A percentile compares a stretch with the other conserved stretches of the same genome.
Evolutionary conservation across 2,888 invertebrate genomes (phyloP).

Genomic region (Hemistola chrysoprasaria): DNA sequence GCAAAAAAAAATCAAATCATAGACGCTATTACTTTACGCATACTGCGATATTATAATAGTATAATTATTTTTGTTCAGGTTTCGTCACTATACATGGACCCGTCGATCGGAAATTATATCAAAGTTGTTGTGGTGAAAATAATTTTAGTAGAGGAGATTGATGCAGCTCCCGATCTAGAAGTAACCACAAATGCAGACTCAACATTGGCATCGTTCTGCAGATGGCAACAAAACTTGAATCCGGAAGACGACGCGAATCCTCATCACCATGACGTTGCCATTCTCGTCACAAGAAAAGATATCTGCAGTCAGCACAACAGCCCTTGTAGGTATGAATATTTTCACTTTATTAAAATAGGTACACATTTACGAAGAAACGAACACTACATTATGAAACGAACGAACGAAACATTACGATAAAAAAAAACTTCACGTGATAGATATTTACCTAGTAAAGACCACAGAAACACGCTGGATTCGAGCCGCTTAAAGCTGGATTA

Average conservation of each 20-base stretch:
- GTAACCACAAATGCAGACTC: slow-evolving; percentile 91
- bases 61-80: slow-evolving; percentile 63
- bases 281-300: slow-evolving; percentile 90
- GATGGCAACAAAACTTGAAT: slow-evolving; percentile 90
- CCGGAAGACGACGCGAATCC: slow-evolving; percentile 90
- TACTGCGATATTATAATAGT: not conserved
- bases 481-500: too few species aligned
- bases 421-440: too few species aligned
- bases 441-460: too few species aligned
- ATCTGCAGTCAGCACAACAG: slow-evolving; percentile 84
- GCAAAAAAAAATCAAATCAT: slow-evolving; percentile 7
- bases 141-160: slow-evolving; percentile 87
- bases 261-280: slow-evolving; percentile 94
- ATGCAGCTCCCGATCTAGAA: slow-evolving; percentile 84
- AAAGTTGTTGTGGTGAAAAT: slow-evolving; percentile 95
- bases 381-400: too few species aligned
- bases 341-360: not conserved
- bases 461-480: too few species aligned
- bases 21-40: not conserved
- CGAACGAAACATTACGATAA: too few species aligned
- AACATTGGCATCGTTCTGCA: slow-evolving; percentile 92
- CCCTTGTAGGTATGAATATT: slow-evolving; percentile 75
- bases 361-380: too few species aligned
- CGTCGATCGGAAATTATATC: slow-evolving; percentile 94
- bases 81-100: slow-evolving; percentile 91